phyloP scores from a whole-genome alignment of 2,888 invertebrate species.

The Clistopyga incitator region DNA sequence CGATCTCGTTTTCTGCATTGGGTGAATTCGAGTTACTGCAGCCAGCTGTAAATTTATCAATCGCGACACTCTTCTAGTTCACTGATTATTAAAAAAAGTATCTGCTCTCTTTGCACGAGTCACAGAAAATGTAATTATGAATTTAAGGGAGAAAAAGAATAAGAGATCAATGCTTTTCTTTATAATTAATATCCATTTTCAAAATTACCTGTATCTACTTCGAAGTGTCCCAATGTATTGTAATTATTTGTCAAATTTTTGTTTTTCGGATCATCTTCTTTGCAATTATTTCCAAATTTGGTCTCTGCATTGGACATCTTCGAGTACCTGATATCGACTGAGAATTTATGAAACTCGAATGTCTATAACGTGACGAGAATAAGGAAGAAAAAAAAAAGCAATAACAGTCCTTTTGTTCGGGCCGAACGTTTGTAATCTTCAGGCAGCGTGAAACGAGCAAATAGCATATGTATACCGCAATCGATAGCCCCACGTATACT shows the following conservation, averaged over 20 bases:
- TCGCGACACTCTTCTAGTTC: not conserved
- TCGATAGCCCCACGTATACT: slow-evolving; percentile 51
- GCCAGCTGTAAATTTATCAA: slow-evolving; percentile 14
- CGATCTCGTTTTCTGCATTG: not conserved
- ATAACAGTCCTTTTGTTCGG: slow-evolving; percentile 34
- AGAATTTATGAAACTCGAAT: not conserved
- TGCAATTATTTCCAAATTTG: not conserved
- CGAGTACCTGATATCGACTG: slow-evolving; percentile 1
- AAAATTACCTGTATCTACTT: too few species aligned
- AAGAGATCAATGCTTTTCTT: too few species aligned
- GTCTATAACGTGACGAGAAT: not conserved
- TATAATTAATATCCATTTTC: too few species aligned
- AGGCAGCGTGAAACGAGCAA: slow-evolving; percentile 36
- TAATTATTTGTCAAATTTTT: not conserved
- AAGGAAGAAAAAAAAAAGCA: slow-evolving; percentile 4
- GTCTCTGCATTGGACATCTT: not conserved
- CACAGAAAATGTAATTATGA: not conserved
- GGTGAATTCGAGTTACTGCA: not conserved
- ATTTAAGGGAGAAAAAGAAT: not conserved
- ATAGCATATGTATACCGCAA: slow-evolving; percentile 43
- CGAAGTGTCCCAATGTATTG: not conserved
- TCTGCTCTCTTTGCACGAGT: not conserved
- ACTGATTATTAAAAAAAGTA: not conserved
- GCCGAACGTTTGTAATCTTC: slow-evolving; percentile 36
- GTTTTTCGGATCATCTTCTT: not conserved